phyloP scores from a whole-genome alignment of 2,113 vertebrate species.

The Neolamprologus toae region DNA sequence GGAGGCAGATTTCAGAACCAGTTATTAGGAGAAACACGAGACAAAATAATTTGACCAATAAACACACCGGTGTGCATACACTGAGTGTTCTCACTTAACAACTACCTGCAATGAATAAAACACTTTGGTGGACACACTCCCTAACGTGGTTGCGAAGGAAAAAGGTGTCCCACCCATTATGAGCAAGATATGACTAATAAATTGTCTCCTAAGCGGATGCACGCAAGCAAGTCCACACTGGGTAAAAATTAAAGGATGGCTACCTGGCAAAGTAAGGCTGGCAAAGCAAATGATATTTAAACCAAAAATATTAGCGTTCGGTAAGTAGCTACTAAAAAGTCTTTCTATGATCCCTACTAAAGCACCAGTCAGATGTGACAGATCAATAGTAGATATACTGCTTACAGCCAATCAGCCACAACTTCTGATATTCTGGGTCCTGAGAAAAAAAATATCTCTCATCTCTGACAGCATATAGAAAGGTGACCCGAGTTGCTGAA shows the following conservation, averaged over 20 bases:
- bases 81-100: not conserved
- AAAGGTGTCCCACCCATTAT: not conserved
- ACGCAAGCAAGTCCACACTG: not conserved
- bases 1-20: not conserved
- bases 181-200: not conserved
- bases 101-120: not conserved
- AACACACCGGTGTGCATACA: not conserved
- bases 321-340: not conserved
- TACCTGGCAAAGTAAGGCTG: not conserved
- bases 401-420: constrained; percentile 41
- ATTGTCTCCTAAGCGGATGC: not conserved
- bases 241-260: not conserved
- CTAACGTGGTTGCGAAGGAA: not conserved
- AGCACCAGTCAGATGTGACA: not conserved
- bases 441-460: constrained; percentile 30
- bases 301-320: not conserved
- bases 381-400: constrained; percentile 41
- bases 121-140: not conserved
- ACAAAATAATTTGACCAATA: not conserved
- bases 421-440: constrained; percentile 17
- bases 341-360: not conserved
- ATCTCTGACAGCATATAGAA: constrained; percentile 53
- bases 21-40: not conserved
- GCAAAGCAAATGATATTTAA: not conserved
- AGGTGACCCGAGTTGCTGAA: constrained; percentile 52